Evolutionary conservation across 2,797 vertebrate genomes (phyloP), one percentile per base, ranked within the genome.

Genomic region (Chaunax sp.): DNA sequence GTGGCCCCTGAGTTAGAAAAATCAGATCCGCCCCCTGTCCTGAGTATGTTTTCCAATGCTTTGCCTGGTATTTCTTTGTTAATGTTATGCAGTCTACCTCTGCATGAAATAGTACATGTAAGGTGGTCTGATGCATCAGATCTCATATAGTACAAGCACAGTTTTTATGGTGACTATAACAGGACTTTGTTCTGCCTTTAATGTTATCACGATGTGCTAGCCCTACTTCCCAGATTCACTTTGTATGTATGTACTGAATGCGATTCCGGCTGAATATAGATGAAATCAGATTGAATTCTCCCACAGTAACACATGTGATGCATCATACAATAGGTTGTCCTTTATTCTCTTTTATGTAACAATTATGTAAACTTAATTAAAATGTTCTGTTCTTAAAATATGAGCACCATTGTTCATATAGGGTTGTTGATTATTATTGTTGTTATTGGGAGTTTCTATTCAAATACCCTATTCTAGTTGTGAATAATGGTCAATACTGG

Each of bases 171-270:
- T 45, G 52, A 75, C 79, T 64, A 52, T 80, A 81, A 71, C 74
- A 76, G 41, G 43, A 65, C 61, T 20, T 45, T 19, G 25, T 61
- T 64, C 64, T 74, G 51, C 65, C 33, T 62, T 76, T 64, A 75
- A 74, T 77, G 83, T 84, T 83, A 89, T 82, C 77, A 50, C 70
- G 68, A 59, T 64, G 60, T 75, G 64, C 72, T 80, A 87, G 82
- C 72, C 23, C 62, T 71, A 46, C n/a, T n/a, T n/a, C n/a, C n/a
- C n/a, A n/a, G n/a, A n/a, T n/a, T n/a, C 62, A 37, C 56, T 53
- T 44, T 80, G 63, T 79, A 28, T 63, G 40, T 61, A 30, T 59
- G 47, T 62, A 53, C 60, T 72, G 68, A 35, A 62, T 77, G 37
- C 47, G 55, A 54, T 18, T n/a, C n/a, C n/a, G n/a, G 54, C 35